These are phyloP conservation scores for Galaxias olidus DNA, from an alignment of 2,797 vertebrate species.

Conservation along the genomic window DNA sequence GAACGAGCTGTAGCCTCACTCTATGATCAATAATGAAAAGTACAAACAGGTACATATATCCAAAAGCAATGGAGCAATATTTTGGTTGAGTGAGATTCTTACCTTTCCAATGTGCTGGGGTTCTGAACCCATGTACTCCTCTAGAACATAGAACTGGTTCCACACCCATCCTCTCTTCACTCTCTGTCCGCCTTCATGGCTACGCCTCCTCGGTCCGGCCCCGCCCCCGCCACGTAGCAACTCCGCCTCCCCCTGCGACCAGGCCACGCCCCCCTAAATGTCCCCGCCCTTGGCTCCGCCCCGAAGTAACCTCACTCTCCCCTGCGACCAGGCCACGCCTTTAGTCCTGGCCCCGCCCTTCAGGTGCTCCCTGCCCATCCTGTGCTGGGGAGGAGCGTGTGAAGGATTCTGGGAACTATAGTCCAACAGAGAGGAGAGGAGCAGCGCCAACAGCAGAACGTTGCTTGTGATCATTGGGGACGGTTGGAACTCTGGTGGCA, in stretches of 20 bases:
- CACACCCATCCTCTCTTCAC: slow-evolving; percentile 94
- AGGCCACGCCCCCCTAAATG: not conserved
- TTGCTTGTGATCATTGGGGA: slow-evolving; percentile 91
- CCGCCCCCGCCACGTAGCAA: slow-evolving; percentile 27
- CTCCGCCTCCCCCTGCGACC: not conserved
- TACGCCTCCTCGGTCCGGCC: slow-evolving; percentile 47
- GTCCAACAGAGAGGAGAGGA: slow-evolving; percentile 89
- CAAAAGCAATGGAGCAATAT: not conserved
- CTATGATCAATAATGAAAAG: too few species aligned
- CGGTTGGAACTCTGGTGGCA: slow-evolving; percentile 2
- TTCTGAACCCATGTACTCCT: slow-evolving; percentile 93
- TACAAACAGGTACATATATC: too few species aligned
- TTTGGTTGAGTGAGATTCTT: slow-evolving; percentile 39
- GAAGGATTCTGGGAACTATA: slow-evolving; percentile 83
- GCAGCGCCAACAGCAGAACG: slow-evolving; percentile 85
- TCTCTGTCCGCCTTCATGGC: slow-evolving; percentile 70
- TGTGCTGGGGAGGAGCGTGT: slow-evolving; percentile 71
- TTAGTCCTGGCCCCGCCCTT: slow-evolving; percentile 9
- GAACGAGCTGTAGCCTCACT: too few species aligned
- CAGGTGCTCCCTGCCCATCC: slow-evolving; percentile 72
- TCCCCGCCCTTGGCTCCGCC: not conserved
- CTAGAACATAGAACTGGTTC: slow-evolving; percentile 96
- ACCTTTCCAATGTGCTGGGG: slow-evolving; percentile 95
- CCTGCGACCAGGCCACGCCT: not conserved
- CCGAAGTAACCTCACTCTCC: not conserved